These are phyloP conservation scores for Meiosimyza decipiens DNA, from an alignment of 2,888 invertebrate species.

Conservation along the genomic window DNA sequence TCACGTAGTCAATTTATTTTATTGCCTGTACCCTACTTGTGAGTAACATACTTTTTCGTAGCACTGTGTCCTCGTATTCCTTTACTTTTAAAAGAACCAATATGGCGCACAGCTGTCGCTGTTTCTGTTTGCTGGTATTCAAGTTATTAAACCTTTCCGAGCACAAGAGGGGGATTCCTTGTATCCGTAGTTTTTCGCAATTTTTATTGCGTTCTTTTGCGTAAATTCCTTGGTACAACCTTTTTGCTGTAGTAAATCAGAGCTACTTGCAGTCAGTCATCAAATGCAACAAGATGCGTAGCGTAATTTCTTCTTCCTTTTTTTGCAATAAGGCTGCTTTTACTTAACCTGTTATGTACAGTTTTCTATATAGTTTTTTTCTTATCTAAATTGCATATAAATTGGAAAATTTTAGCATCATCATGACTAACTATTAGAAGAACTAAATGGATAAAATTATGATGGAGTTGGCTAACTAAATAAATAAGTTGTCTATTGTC, in stretches of 20 bases:
- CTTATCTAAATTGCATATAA: no score
- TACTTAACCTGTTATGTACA: no score
- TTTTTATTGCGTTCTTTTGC: slow-evolving; percentile 9
- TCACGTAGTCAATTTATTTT: no score
- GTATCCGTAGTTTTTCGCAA: slow-evolving; percentile 5
- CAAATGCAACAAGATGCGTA: slow-evolving; percentile 1
- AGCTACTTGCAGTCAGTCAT: background rate
- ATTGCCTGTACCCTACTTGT: no score
- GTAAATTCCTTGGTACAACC: slow-evolving; percentile 15
- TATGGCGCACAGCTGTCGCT: slow-evolving; percentile 20
- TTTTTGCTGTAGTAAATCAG: slow-evolving; percentile 7
- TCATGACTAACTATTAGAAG: no score
- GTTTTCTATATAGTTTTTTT: no score
- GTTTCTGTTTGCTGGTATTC: background rate
- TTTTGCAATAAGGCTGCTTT: no score
- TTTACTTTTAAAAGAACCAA: background rate
- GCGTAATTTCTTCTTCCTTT: no score
- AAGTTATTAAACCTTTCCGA: background rate
- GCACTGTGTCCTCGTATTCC: background rate
- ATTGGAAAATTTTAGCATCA: no score
- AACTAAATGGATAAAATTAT: no score
- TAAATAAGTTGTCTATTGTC: no score
- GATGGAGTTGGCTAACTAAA: no score
- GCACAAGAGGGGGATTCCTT: background rate
- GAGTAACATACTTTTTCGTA: background rate